These are phyloP conservation scores for Plagodis pulveraria DNA, from an alignment of 2,888 invertebrate species.

Conservation along the genomic window DNA sequence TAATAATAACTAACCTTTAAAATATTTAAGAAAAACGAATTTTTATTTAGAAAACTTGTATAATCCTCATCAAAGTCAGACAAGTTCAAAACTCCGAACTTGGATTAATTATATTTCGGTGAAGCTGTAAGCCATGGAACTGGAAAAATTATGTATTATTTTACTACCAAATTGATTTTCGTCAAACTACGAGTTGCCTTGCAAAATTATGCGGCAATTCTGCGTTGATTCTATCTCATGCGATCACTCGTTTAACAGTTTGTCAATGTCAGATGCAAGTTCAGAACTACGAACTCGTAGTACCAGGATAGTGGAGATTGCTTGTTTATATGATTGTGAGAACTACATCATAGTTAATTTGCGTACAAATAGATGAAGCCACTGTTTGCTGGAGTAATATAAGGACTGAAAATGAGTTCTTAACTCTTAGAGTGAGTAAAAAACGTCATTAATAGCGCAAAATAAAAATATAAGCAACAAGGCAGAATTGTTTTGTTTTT, in stretches of 20 bases:
- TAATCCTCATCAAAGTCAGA: too few species aligned
- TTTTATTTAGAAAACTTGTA: too few species aligned
- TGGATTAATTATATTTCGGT: too few species aligned
- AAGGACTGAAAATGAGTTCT: too few species aligned
- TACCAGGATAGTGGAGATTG: conserved; percentile 26
- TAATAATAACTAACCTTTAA: not conserved
- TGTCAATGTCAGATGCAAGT: conserved; percentile 49
- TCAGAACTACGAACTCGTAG: conserved; percentile 32
- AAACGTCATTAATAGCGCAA: too few species aligned
- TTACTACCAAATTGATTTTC: not conserved
- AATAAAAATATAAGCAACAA: too few species aligned
- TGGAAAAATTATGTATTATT: not conserved
- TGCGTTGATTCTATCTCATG: conserved; percentile 11
- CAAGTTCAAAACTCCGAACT: too few species aligned
- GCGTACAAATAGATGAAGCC: too few species aligned
- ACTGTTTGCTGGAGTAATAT: too few species aligned
- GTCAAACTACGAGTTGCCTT: not conserved
- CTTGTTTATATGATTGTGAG: conserved; percentile 37
- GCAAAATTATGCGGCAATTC: conserved; percentile 4
- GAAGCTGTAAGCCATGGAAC: not conserved
- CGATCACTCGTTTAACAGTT: conserved; percentile 36
- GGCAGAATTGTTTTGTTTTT: too few species aligned
- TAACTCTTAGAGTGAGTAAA: too few species aligned
- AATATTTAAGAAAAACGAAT: too few species aligned
- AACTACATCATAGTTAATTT: not conserved